Evolutionary conservation across 2,113 vertebrate species (phyloP).

Genomic region (Nothoprocta perdicaria): DNA sequence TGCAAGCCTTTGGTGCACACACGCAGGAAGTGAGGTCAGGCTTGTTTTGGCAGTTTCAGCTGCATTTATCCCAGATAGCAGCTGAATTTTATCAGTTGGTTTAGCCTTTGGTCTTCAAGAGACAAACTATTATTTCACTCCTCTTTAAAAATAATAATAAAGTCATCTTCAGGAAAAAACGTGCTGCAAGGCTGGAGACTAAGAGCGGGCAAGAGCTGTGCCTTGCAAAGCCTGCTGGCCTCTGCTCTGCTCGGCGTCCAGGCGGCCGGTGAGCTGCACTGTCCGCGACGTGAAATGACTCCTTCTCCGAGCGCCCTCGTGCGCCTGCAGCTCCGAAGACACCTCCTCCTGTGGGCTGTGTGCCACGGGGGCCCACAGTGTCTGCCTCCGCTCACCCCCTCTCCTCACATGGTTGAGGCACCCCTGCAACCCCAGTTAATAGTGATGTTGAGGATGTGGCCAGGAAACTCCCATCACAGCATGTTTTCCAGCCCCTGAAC

Average conservation of each 20-base stretch:
- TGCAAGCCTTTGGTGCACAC: background rate
- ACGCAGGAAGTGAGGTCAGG: conserved; percentile 46
- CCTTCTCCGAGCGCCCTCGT: conserved; percentile 32
- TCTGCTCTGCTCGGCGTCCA: background rate
- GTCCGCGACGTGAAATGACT: background rate
- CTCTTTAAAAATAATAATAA: conserved; percentile 55
- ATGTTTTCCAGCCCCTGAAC: background rate
- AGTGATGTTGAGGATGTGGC: background rate
- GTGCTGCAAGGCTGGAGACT: background rate
- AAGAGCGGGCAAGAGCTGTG: accelerated
- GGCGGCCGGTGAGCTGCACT: no score
- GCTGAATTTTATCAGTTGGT: conserved; percentile 67
- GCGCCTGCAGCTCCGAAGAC: background rate
- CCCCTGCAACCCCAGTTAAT: background rate
- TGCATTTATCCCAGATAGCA: background rate
- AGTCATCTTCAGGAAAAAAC: background rate
- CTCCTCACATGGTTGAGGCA: background rate
- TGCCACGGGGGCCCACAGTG: no score
- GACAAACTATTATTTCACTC: conserved; percentile 52
- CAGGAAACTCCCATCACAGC: background rate
- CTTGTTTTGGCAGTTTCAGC: conserved; percentile 52
- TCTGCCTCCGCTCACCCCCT: background rate
- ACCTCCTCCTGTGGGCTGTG: background rate
- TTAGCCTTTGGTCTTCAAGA: conserved; percentile 73
- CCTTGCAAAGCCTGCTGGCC: background rate